Evolutionary conservation across 2,888 invertebrate genomes (phyloP).

Genomic region (Hermaeophaga mercurialis): DNA sequence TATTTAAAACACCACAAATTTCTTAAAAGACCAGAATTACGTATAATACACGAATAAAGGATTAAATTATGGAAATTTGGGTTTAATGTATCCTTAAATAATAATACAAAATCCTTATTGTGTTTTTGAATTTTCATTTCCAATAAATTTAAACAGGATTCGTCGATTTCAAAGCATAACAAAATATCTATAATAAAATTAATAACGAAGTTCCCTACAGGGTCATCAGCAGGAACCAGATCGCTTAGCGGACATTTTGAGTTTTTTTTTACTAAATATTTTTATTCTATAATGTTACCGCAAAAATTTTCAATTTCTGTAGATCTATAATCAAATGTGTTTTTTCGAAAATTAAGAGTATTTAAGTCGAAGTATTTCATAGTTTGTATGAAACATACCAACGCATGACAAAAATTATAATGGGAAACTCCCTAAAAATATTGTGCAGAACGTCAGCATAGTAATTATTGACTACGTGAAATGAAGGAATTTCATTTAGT

Average conservation of each 20-base stretch:
- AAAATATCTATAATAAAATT: slow-evolving; percentile 23
- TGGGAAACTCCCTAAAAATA: too few relatives aligned
- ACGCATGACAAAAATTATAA: too few relatives aligned
- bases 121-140: slow-evolving; percentile 6
- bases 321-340: too few relatives aligned
- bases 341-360: too few relatives aligned
- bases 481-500: too few relatives aligned
- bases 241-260: slow-evolving; percentile 39
- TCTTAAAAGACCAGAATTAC: slow-evolving; percentile 7
- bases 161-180: neutral
- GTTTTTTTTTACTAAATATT: too few relatives aligned
- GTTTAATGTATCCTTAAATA: slow-evolving; percentile 32
- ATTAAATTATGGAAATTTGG: slow-evolving; percentile 40
- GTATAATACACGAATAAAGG: slow-evolving; percentile 23
- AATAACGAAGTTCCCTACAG: slow-evolving; percentile 3
- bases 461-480: too few relatives aligned
- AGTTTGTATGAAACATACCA: too few relatives aligned
- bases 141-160: neutral
- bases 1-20: slow-evolving; percentile 13
- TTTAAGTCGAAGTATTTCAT: too few relatives aligned
- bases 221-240: neutral
- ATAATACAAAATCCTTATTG: neutral
- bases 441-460: too few relatives aligned
- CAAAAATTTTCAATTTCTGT: too few relatives aligned
- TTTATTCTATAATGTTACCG: too few relatives aligned